Conservation (phyloP, 2,888 invertebrate genomes). For the Gibbula magus region DNA sequence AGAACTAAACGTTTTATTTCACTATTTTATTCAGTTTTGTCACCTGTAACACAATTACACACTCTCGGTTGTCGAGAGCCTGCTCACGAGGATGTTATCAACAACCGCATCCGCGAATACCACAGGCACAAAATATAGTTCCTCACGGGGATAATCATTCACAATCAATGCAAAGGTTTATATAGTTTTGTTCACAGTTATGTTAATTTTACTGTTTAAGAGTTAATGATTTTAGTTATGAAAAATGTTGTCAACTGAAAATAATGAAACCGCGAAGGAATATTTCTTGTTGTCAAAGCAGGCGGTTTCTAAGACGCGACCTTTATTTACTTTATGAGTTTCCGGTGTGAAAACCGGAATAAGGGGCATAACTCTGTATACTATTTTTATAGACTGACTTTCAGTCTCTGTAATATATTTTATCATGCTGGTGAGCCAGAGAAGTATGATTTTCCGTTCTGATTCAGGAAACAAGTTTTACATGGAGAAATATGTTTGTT, state of each 20-base stretch:
- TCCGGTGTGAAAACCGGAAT: background rate
- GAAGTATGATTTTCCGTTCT: no score
- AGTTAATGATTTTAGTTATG: background rate
- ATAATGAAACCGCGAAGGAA: background rate
- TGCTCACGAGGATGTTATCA: background rate
- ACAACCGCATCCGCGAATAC: background rate
- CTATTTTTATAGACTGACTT: no score
- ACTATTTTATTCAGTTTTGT: background rate
- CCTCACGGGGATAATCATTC: background rate
- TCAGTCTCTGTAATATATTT: no score
- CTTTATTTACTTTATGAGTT: background rate
- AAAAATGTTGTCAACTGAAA: no score
- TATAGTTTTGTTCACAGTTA: no score
- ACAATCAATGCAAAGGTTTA: no score
- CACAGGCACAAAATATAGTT: background rate
- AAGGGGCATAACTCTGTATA: background rate
- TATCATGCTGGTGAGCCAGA: no score
- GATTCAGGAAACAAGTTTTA: no score
- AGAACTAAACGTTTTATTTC: background rate
- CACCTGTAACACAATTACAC: background rate
- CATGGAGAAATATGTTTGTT: no score
- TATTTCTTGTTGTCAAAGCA: slow-evolving; percentile 7
- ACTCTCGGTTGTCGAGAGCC: background rate
- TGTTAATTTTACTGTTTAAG: no score
- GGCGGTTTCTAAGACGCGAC: background rate